Conservation (phyloP, 2,888 invertebrate species). For the Stenolophus ochropezus region DNA sequence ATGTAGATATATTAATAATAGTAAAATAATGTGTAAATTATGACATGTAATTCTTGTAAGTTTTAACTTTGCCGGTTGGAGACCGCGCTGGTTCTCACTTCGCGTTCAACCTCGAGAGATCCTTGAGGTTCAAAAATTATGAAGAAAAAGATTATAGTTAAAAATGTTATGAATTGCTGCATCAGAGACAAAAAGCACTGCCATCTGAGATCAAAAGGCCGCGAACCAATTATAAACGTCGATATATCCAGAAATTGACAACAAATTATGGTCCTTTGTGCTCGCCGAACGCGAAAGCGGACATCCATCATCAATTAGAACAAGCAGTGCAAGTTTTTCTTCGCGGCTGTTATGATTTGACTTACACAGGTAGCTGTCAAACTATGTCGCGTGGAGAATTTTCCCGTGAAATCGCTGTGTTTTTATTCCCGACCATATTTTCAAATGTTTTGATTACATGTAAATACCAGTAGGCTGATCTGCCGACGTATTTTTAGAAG, state of each 20-base stretch:
- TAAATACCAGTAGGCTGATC: not conserved
- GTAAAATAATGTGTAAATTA: too few relatives aligned
- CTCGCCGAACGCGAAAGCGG: slow-evolving; percentile 68
- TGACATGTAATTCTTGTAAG: too few relatives aligned
- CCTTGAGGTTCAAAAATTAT: slow-evolving; percentile 31
- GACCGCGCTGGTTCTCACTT: not conserved
- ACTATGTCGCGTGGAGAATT: slow-evolving; percentile 48
- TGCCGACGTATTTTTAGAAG: slow-evolving; percentile 23
- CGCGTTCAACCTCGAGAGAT: not conserved
- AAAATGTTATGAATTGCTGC: slow-evolving; percentile 56
- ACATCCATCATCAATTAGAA: slow-evolving; percentile 73
- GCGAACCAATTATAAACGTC: slow-evolving; percentile 71
- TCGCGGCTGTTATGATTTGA: slow-evolving; percentile 66
- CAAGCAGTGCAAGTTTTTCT: slow-evolving; percentile 55
- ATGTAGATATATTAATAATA: too few relatives aligned
- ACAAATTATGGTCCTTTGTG: slow-evolving; percentile 74
- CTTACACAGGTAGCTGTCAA: slow-evolving; percentile 66
- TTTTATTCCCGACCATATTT: slow-evolving; percentile 5
- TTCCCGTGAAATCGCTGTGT: slow-evolving; percentile 8
- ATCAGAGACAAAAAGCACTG: slow-evolving; percentile 38
- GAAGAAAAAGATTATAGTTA: slow-evolving; percentile 55
- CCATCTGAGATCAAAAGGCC: slow-evolving; percentile 65
- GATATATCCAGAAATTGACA: slow-evolving; percentile 73
- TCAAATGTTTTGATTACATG: slow-evolving; percentile 32
- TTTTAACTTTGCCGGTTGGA: too few relatives aligned